phyloP scores from a whole-genome alignment of 37 sponge, comb jelly and placozoan species.

The Chondrosia reniformis region DNA sequence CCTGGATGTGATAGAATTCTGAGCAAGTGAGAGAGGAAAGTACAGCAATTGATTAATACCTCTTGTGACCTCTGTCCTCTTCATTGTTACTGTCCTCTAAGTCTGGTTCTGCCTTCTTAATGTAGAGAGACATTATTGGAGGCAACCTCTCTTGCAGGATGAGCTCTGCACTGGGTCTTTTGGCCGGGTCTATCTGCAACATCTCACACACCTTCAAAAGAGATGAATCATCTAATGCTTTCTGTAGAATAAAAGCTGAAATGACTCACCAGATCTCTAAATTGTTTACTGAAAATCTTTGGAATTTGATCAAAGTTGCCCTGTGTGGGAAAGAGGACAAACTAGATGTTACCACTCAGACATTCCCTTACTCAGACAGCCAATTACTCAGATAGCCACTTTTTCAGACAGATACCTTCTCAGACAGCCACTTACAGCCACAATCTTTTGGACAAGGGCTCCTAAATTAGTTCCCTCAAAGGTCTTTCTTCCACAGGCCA shows the following conservation, averaged over 20 bases:
- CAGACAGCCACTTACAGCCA: conserved; percentile 17
- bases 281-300: conserved; percentile 66
- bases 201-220: conserved; percentile 46
- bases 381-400: background rate
- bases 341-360: background rate
- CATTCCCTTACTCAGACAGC: background rate
- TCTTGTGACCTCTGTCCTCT: conserved; percentile 15
- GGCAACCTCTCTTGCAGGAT: conserved; percentile 34
- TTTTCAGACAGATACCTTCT: background rate
- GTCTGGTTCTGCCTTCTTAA: conserved; percentile 14
- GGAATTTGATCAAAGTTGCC: conserved; percentile 65
- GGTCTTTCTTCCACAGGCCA: conserved; percentile 76
- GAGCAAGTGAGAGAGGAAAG: background rate
- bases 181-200: conserved; percentile 68
- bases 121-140: conserved; percentile 22
- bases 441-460: conserved; percentile 92
- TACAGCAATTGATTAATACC: background rate
- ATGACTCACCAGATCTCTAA: conserved; percentile 59
- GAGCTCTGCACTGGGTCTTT: conserved; percentile 63
- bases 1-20: conserved; percentile 24
- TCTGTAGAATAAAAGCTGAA: background rate
- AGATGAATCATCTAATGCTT: background rate
- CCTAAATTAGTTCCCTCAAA: conserved; percentile 95
- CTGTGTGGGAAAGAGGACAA: conserved; percentile 8
- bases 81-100: background rate